Base-by-base conservation (phyloP, 2,113 vertebrate species). In the Oxyruncus cristatus region DNA sequence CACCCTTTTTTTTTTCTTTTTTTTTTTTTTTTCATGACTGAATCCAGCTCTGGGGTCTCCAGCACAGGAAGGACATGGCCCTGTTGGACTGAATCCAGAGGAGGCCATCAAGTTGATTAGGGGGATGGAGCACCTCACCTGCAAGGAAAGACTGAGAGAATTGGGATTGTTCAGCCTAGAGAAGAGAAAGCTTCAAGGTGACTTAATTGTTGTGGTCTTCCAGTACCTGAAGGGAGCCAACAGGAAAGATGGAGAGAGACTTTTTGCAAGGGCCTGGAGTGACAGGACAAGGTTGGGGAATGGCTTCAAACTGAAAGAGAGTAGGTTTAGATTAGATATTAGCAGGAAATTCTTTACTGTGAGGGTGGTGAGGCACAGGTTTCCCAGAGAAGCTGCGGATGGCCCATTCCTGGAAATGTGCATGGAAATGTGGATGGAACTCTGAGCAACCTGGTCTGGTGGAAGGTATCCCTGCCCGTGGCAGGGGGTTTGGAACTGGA, bases 141-240 rank as follows among this genome's bases (percentile, higher is more conserved):
- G 1, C 1, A 1, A 63, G 47, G 30, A 63, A 55, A 71, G n/a
- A 7, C 7, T 55, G n/a, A n/a, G 30, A 55, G 7, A 63, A 47
- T 2, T 78, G 4, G 13, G 10, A 21, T 30, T 55, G 12, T 17
- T 78, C 49, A 41, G 8, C 4, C 24, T n/a, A 28, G 10, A 47
- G 30, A 16, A 62, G 33, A 61, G 28, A 2, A 78, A 8, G 12
- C 5, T 87, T 15, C 19, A 19, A 6, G 16, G 4, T 41, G 24
- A 56, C 3, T 12, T 41, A 9, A 55, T 18, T 63, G 20, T n/a
- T n/a, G n/a, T 0, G 1, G 3, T 24, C 20, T 79, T 63, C 8
- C 24, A 35, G 42, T 35, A 18, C 21, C 26, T 56, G 26, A 58
- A 65, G 35, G 59, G 9, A 73, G 50, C 11, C 32, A 0, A 37